phyloP scores from a whole-genome alignment of 1,140 invertebrate genomes.

The Uloborus diversus region DNA sequence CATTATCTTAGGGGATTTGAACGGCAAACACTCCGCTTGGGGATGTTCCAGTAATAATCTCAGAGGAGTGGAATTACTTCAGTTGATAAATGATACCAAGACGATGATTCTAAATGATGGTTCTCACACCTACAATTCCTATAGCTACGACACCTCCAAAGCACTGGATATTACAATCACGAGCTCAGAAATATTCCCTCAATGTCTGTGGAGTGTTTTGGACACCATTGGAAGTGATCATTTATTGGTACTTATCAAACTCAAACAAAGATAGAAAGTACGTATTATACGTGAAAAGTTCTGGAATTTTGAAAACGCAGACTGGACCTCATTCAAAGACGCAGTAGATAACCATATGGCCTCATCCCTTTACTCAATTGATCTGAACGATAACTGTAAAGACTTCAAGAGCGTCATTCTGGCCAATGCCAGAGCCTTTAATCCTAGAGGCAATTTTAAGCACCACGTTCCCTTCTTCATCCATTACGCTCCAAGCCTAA shows the following conservation, averaged over 20 bases:
- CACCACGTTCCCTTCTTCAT: not conserved
- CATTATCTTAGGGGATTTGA: not conserved
- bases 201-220: not conserved
- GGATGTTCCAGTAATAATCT: not conserved
- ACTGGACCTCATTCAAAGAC: conserved; percentile 1
- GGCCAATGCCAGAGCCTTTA: not conserved
- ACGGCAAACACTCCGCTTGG: not conserved
- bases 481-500: not conserved
- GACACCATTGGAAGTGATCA: conserved; percentile 14
- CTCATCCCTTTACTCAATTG: not conserved
- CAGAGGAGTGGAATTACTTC: not conserved
- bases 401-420: not conserved
- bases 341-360: not conserved
- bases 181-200: not conserved
- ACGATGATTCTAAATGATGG: conserved; percentile 10
- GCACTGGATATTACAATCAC: not conserved
- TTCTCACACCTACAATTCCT: not conserved
- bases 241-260: not conserved
- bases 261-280: not conserved
- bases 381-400: not conserved
- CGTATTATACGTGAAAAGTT: not conserved
- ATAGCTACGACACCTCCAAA: not conserved
- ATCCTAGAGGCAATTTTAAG: conserved; percentile 6
- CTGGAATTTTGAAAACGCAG: conserved; percentile 1
- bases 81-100: not conserved